Conservation (phyloP, 2,888 invertebrate genomes). For the Tiphia femorata region DNA sequence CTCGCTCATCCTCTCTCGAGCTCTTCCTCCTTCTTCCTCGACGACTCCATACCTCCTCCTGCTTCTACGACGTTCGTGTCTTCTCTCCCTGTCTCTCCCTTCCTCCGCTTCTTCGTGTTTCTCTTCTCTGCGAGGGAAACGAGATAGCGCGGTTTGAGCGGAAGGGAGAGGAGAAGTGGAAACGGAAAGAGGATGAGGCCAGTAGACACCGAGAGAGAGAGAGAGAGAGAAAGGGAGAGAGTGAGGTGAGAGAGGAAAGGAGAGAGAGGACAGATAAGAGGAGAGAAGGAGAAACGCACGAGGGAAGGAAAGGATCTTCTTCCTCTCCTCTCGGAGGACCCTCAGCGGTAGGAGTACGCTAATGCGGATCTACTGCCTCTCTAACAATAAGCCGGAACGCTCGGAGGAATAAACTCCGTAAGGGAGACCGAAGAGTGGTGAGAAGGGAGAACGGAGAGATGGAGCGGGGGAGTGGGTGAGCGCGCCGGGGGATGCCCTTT, state of each 20-base stretch:
- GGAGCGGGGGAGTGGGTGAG: too few relatives aligned
- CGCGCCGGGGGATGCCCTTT: too few relatives aligned
- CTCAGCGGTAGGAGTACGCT: slow-evolving; percentile 50
- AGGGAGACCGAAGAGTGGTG: slow-evolving; percentile 19
- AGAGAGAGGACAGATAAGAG: slow-evolving; percentile 6
- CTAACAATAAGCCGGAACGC: slow-evolving; percentile 49
- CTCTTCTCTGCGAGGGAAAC: slow-evolving; percentile 5
- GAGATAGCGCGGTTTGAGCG: slow-evolving; percentile 1
- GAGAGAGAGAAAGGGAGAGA: slow-evolving; percentile 19
- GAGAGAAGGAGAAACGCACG: slow-evolving; percentile 2
- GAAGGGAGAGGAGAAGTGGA: slow-evolving; percentile 16
- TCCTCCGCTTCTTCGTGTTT: slow-evolving; percentile 15
- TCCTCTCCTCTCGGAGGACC: too few relatives aligned
- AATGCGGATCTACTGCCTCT: slow-evolving; percentile 51
- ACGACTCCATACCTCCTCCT: too few relatives aligned
- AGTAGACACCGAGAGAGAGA: slow-evolving; percentile 22
- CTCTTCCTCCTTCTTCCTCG: slow-evolving; percentile 1
- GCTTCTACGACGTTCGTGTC: too few relatives aligned
- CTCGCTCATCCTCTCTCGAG: slow-evolving; percentile 1
- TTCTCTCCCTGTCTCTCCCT: slow-evolving; percentile 6
- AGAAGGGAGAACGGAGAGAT: not conserved
- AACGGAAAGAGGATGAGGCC: slow-evolving; percentile 23
- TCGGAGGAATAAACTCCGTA: slow-evolving; percentile 39
- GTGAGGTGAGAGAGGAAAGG: slow-evolving; percentile 20
- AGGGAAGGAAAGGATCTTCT: slow-evolving; percentile 22